Evolutionary conservation across 2,888 invertebrate species (phyloP).

Genomic region (Pyrochroa serraticornis): DNA sequence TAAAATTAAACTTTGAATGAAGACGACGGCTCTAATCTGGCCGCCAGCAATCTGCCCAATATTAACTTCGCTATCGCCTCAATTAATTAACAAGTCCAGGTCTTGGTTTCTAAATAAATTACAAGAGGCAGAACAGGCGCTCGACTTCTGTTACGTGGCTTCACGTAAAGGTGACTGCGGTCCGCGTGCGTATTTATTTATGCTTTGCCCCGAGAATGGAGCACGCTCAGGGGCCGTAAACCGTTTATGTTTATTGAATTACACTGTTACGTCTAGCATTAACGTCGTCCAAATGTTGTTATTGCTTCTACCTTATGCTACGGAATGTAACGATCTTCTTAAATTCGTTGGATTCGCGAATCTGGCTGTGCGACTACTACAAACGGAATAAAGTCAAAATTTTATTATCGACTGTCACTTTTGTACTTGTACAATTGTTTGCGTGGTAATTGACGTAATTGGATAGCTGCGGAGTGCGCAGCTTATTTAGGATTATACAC

Average conservation of each 20-base stretch:
- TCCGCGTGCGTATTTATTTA: constrained; percentile 43
- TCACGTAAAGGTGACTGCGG: constrained; percentile 8
- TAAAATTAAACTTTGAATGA: too few relatives aligned
- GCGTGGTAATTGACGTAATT: too few relatives aligned
- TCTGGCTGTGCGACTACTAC: constrained; percentile 9
- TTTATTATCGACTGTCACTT: constrained; percentile 5
- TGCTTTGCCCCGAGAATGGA: constrained; percentile 45
- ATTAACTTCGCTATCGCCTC: too few relatives aligned
- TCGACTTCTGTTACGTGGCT: constrained; percentile 8
- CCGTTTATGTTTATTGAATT: constrained; percentile 56
- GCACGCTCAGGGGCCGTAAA: constrained; percentile 54
- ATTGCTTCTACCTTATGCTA: constrained; percentile 41
- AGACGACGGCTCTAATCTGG: too few relatives aligned
- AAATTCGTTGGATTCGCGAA: constrained; percentile 20
- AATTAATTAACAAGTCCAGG: too few relatives aligned
- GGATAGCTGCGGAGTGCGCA: too few relatives aligned
- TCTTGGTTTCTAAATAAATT: background rate
- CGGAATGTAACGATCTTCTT: constrained; percentile 24
- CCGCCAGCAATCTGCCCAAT: too few relatives aligned
- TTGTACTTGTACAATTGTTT: too few relatives aligned
- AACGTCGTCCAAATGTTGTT: constrained; percentile 49
- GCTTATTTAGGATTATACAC: too few relatives aligned
- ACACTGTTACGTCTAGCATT: constrained; percentile 56
- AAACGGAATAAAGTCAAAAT: constrained; percentile 3
- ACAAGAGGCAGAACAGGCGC: constrained; percentile 5